A percentile compares a stretch with the other conserved stretches of the same genome.
Evolutionary conservation across 1,140 invertebrate genomes (phyloP).

Genomic region (Macrocentrus cingulum): DNA sequence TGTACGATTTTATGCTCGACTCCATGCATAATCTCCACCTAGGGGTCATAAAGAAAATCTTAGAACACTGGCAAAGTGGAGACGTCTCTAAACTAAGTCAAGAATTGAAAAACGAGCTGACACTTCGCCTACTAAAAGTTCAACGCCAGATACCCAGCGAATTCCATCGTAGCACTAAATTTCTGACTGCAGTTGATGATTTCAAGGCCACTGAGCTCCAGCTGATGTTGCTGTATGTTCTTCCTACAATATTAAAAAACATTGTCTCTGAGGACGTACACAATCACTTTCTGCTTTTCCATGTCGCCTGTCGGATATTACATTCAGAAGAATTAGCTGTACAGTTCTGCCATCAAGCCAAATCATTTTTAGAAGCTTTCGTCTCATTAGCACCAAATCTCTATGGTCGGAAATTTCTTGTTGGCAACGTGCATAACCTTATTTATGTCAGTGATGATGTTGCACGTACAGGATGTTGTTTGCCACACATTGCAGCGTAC

Average conservation of each 20-base stretch:
- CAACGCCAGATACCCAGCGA: conserved; percentile 1
- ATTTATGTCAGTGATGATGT: conserved; percentile 15
- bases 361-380: conserved; percentile 5
- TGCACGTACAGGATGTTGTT: background rate
- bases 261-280: background rate
- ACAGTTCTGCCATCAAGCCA: background rate
- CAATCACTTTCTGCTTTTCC: conserved; percentile 13
- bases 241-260: conserved; percentile 8
- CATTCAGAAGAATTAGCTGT: background rate
- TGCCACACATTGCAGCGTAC: background rate
- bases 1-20: conserved; percentile 24
- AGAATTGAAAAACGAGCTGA: conserved; percentile 1
- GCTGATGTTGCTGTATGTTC: conserved; percentile 10
- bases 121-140: background rate
- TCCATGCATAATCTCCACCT: conserved; percentile 21
- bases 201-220: conserved; percentile 18
- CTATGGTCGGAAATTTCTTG: background rate
- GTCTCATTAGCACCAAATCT: background rate
- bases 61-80: background rate
- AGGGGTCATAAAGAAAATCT: conserved; percentile 24
- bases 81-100: background rate
- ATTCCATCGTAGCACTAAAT: conserved; percentile 8
- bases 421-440: conserved; percentile 9
- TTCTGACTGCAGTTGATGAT: background rate
- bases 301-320: conserved; percentile 12